Conservation (phyloP, 92 coral and sea anemone genomes). For the Blastomussa wellsi region DNA sequence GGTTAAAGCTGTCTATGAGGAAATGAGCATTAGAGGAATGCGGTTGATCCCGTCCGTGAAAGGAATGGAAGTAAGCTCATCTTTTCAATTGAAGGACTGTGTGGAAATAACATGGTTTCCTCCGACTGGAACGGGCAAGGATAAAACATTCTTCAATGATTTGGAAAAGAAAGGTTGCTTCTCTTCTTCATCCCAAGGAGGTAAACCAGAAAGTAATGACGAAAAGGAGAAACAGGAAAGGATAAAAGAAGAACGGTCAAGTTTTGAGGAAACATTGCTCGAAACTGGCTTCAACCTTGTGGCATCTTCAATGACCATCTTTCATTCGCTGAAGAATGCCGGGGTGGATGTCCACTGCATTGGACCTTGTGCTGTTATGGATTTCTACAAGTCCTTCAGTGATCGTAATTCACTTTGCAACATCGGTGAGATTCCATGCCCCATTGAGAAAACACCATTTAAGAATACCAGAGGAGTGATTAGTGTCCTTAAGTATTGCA, state of each 20-base stretch:
- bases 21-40: constrained; percentile 20
- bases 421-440: constrained; percentile 36
- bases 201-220: neutral
- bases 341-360: constrained; percentile 37
- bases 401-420: constrained; percentile 25
- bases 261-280: constrained; percentile 38
- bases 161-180: constrained; percentile 14
- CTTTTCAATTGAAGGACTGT: too few species aligned
- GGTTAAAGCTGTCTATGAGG: constrained; percentile 60
- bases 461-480: constrained; percentile 11
- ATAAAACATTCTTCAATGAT: constrained; percentile 53
- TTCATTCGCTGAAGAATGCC: constrained; percentile 28
- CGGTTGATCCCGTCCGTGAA: constrained; percentile 55
- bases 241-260: neutral
- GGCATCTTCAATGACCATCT: constrained; percentile 42
- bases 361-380: constrained; percentile 57
- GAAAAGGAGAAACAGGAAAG: neutral
- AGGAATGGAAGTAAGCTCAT: neutral
- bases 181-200: neutral
- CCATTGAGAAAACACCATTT: constrained; percentile 48
- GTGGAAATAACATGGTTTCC: constrained; percentile 53
- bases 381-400: constrained; percentile 52
- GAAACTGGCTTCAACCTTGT: constrained; percentile 69
- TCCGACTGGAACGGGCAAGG: constrained; percentile 33
- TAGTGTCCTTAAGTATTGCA: constrained; percentile 65